Evolutionary conservation across 1,140 invertebrate species (phyloP).

Genomic region (Drosophila nigromelanica): DNA sequence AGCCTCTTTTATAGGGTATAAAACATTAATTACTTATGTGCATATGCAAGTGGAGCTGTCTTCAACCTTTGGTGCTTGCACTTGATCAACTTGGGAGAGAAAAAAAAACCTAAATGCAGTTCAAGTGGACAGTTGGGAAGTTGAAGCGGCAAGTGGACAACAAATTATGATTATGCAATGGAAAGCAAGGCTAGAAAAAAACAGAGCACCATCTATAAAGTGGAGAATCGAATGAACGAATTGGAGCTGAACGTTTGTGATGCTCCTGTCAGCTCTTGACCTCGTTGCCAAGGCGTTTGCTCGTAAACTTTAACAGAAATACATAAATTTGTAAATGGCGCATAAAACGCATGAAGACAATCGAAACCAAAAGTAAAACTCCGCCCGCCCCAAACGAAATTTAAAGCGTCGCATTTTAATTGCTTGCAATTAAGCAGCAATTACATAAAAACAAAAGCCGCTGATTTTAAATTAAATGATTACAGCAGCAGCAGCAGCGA

Average conservation of each 20-base stretch:
- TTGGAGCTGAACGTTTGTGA: conserved; percentile 19
- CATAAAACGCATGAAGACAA: conserved; percentile 22
- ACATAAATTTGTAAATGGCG: conserved; percentile 26
- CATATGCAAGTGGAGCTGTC: conserved; percentile 49
- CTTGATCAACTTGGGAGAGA: conserved; percentile 48
- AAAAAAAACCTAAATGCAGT: conserved; percentile 56
- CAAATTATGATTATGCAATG: conserved; percentile 79
- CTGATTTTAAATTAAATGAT: conserved; percentile 74
- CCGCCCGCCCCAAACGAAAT: conserved; percentile 43
- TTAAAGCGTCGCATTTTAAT: conserved; percentile 72
- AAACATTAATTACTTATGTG: conserved; percentile 51
- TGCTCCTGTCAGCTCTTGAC: conserved; percentile 70
- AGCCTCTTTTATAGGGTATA: conserved; percentile 13
- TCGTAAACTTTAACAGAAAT: conserved; percentile 36
- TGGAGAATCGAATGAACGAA: conserved; percentile 39
- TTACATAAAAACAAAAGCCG: conserved; percentile 71
- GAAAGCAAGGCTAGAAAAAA: conserved; percentile 24
- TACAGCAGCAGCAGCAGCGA: conserved; percentile 53
- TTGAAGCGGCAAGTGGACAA: conserved; percentile 66
- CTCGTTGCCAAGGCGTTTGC: conserved; percentile 48
- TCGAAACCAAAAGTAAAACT: conserved; percentile 26
- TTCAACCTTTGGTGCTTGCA: conserved; percentile 52
- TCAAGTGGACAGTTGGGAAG: conserved; percentile 69
- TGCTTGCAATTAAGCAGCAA: conserved; percentile 71
- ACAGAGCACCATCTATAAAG: conserved; percentile 3